phyloP scores from a whole-genome alignment of 2,888 invertebrate species.

The Yponomeuta sedellus region DNA sequence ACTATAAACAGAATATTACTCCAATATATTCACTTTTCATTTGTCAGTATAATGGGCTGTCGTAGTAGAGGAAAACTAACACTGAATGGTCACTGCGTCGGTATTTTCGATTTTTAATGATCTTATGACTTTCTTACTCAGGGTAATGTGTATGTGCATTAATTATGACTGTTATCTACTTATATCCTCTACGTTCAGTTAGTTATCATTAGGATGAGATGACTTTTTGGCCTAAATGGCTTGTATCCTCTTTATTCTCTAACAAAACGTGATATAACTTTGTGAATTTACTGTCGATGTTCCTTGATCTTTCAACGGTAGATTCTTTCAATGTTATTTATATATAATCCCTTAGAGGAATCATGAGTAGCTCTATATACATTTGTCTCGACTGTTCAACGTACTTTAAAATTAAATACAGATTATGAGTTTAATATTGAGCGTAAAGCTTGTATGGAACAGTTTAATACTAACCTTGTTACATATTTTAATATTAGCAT shows the following conservation, averaged over 20 bases:
- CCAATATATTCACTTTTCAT: constrained; percentile 9
- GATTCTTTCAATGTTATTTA: constrained; percentile 47
- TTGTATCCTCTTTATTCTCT: constrained; percentile 27
- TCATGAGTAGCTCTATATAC: constrained; percentile 42
- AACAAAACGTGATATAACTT: constrained; percentile 28
- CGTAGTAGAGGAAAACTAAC: constrained; percentile 2
- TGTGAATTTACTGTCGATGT: constrained; percentile 29
- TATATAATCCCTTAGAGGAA: constrained; percentile 39
- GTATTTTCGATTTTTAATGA: constrained; percentile 24
- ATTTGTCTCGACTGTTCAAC: constrained; percentile 18
- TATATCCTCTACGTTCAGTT: constrained; percentile 48
- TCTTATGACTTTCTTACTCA: constrained; percentile 73
- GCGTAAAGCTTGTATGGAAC: background rate
- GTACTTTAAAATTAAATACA: background rate
- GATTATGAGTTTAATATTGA: background rate
- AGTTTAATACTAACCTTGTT: constrained; percentile 44
- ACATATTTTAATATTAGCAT: constrained; percentile 52
- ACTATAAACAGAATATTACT: constrained; percentile 43
- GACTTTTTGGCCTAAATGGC: constrained; percentile 64
- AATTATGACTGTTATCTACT: constrained; percentile 50
- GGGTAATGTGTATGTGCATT: constrained; percentile 55
- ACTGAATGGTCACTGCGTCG: background rate
- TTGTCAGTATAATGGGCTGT: constrained; percentile 4
- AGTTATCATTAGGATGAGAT: constrained; percentile 48
- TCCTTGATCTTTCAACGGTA: constrained; percentile 33